Conservation (phyloP, 1,140 invertebrate species). For the Leptinotarsa undecemlineata region DNA sequence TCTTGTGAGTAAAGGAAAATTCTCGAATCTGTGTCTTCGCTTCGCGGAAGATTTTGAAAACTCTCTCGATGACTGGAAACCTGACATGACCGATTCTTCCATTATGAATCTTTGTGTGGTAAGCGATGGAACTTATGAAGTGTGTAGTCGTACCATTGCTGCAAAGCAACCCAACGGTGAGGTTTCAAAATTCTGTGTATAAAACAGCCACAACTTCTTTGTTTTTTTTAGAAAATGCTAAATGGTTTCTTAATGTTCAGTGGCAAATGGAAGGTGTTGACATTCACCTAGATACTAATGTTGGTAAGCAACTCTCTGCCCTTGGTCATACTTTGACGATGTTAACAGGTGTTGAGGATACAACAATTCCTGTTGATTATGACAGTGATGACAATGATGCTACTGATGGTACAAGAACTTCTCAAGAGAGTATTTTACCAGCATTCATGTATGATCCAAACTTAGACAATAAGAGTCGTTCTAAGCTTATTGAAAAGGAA, state of each 20-base stretch:
- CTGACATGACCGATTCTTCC: conserved; percentile 76
- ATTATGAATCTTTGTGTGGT: conserved; percentile 96
- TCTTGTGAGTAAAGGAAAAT: conserved; percentile 76
- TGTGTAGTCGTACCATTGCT: conserved; percentile 88
- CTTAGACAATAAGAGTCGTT: conserved; percentile 85
- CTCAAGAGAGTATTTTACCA: conserved; percentile 76
- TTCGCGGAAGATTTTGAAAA: conserved; percentile 97
- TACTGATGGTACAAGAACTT: conserved; percentile 63
- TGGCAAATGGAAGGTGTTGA: conserved; percentile 99
- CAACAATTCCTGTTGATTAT: conserved; percentile 69
- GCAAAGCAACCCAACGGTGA: conserved; percentile 71
- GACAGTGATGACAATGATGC: conserved; percentile 80
- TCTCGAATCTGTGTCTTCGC: conserved; percentile 85
- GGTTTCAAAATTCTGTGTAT: conserved; percentile 2
- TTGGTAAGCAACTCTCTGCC: conserved; percentile 92
- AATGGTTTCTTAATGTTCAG: conserved; percentile 96
- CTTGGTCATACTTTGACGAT: conserved; percentile 94
- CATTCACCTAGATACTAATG: conserved; percentile 93
- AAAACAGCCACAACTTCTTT: not conserved
- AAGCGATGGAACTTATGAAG: conserved; percentile 97
- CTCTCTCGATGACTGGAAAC: conserved; percentile 96
- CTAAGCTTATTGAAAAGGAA: conserved; percentile 93
- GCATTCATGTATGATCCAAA: conserved; percentile 84
- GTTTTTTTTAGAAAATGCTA: conserved; percentile 78
- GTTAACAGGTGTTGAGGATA: conserved; percentile 85